Base-by-base conservation (phyloP, 1,140 invertebrate genomes). In the Nymphalis io region DNA sequence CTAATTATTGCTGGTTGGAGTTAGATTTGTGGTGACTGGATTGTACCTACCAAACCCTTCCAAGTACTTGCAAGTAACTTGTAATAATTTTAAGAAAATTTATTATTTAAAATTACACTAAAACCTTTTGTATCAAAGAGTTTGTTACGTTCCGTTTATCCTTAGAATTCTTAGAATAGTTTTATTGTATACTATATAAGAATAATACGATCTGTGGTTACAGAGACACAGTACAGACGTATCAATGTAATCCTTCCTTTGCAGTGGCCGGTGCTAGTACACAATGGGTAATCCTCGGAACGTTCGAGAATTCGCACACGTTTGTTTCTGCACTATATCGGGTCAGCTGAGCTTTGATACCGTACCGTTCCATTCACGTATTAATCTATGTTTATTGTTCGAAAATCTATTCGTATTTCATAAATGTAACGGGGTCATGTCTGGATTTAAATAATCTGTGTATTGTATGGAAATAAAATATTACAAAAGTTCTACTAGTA, bases 201-300 rank as follows among this genome's bases (percentile, higher is more conserved):
- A 20, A 10, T 12, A 53, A 12, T 18, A 8, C n/a, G 20, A 53
- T 0, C 18, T 53, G 48, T 42, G 33, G 57, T 59, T 16, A n/a
- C 21, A 16, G 42, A 62, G 60, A 48, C 20, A 33, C 44, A 48
- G 42, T 33, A 2, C 15, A 27, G 60, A 44, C 21, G 39, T 11
- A 46, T 46, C 40, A 48, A 48, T 48, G 60, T 62, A 62, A 48
- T 62, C 60, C 44, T 33, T 46, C 27, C 60, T 48, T 62, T 62
- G 21, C 60, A 46, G 21, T 33, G 33, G 21, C 23, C 23, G 12
- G 60, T n/a, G 12, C 15, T 33, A 5, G 23, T 48, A 13, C 44
- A 33, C 44, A 18, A 18, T 62, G 20, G 23, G 51, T 55, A 55
- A 55, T 57, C 51, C 62, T 42, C 12, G 33, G 13, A 38, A 58